These are phyloP conservation scores for Propithecus perrieri DNA, from an alignment of 2,797 vertebrate species.

Conservation along the genomic window DNA sequence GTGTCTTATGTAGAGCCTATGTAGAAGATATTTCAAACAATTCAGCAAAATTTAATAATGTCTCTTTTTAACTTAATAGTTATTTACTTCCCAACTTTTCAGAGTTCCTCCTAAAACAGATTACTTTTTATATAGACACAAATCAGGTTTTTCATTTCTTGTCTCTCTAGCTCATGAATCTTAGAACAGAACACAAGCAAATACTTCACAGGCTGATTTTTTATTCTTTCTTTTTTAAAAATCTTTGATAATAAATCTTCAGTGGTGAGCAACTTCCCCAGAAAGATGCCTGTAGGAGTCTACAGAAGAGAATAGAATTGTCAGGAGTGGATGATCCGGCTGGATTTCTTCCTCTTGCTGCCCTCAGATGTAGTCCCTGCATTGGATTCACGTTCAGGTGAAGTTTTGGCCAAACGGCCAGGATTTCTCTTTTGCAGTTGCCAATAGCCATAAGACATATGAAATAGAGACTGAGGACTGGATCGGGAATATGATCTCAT, in stretches of 20 bases:
- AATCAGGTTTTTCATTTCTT: background rate
- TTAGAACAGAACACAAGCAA: slow-evolving; percentile 22
- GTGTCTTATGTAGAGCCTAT: background rate
- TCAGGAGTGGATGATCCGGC: background rate
- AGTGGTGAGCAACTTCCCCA: background rate
- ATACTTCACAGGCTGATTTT: background rate
- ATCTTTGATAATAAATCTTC: background rate
- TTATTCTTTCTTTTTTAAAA: background rate
- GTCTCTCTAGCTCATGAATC: background rate
- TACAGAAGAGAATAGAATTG: background rate
- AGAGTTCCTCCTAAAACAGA: background rate
- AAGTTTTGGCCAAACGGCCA: background rate
- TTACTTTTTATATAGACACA: background rate
- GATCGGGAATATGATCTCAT: background rate
- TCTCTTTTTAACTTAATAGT: background rate
- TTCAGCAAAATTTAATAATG: background rate
- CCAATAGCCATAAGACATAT: background rate
- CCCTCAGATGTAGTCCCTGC: background rate
- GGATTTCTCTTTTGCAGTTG: background rate
- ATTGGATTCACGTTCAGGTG: background rate
- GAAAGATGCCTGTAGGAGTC: background rate
- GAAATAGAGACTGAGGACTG: background rate
- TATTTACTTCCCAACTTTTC: slow-evolving; percentile 20
- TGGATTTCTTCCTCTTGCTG: background rate
- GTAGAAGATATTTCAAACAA: slow-evolving; percentile 21